A percentile compares a stretch with the other conserved stretches of the same genome.
phyloP scores from a whole-genome alignment of 53 echinoderm and acorn worm species.

The Astropecten irregularis region DNA sequence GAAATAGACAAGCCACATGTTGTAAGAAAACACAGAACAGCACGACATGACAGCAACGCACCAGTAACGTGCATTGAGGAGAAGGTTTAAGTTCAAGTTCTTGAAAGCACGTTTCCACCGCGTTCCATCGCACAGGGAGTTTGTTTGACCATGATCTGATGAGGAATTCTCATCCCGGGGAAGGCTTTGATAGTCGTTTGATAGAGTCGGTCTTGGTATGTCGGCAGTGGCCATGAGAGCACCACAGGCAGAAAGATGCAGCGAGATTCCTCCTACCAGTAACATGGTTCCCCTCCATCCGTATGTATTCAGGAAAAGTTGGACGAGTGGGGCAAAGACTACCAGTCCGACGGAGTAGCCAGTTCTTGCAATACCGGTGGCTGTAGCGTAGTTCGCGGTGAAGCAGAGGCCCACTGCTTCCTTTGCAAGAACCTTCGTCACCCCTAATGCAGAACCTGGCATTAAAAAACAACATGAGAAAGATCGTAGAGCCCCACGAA shows the following conservation, averaged over 20 bases:
- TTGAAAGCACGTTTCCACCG: too few relatives aligned
- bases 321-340: too few relatives aligned
- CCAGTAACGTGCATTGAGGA: too few relatives aligned
- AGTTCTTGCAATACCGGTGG: not conserved
- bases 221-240: not conserved
- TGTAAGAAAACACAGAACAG: not conserved
- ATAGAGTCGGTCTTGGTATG: not conserved
- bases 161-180: too few relatives aligned
- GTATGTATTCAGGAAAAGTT: constrained; percentile 23
- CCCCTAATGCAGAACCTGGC: not conserved
- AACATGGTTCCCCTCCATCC: constrained; percentile 19
- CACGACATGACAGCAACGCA: not conserved
- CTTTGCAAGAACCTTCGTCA: not conserved
- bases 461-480: too few relatives aligned
- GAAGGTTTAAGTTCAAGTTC: not conserved
- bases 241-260: not conserved
- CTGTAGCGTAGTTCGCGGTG: not conserved
- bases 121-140: too few relatives aligned
- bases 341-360: not conserved
- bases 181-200: too few relatives aligned
- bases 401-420: not conserved
- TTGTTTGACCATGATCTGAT: too few relatives aligned
- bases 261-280: not conserved
- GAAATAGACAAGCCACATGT: constrained; percentile 15
- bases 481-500: too few relatives aligned